Percentiles rank a stretch among this genome's conserved stretches.
Conservation (phyloP, 2,797 vertebrate genomes). For the Petrocephalus sullivani region DNA sequence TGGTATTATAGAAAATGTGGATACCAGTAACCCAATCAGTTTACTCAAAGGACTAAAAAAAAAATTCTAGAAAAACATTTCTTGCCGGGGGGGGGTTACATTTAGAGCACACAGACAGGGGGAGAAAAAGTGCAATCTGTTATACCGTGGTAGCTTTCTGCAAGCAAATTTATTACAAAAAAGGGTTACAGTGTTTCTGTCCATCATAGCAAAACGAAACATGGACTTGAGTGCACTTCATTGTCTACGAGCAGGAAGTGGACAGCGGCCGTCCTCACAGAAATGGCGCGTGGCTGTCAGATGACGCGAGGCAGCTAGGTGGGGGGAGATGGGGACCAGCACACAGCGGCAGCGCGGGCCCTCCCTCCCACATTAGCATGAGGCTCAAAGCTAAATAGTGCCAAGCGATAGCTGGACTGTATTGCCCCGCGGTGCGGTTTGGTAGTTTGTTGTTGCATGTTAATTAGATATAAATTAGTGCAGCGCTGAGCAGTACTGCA, state of each 20-base stretch:
- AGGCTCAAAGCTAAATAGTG: constrained; percentile 35
- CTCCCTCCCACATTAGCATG: constrained; percentile 35
- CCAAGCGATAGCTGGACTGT: constrained; percentile 58
- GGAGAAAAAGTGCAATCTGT: constrained; percentile 28
- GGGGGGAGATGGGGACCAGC: constrained; percentile 55
- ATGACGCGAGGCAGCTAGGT: constrained; percentile 60
- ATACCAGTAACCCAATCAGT: background rate
- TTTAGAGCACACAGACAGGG: background rate
- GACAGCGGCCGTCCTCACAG: constrained; percentile 59
- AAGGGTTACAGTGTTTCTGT: constrained; percentile 85
- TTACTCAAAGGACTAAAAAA: background rate
- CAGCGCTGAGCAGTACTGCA: constrained; percentile 60
- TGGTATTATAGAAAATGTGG: background rate
- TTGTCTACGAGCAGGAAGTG: constrained; percentile 63
- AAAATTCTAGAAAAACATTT: background rate
- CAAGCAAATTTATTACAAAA: constrained; percentile 95
- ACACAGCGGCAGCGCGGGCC: constrained; percentile 44
- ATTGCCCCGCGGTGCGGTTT: constrained; percentile 72
- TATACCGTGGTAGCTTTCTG: constrained; percentile 70
- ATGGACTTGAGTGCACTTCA: constrained; percentile 76
- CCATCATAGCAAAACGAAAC: constrained; percentile 89
- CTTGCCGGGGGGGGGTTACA: background rate
- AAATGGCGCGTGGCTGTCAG: constrained; percentile 61
- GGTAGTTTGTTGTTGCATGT: constrained; percentile 72
- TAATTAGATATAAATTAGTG: constrained; percentile 79